A percentile compares a stretch with the other conserved stretches of the same genome.
Evolutionary conservation across 2,113 vertebrate species (phyloP).

Genomic region (Crotalus tigris): DNA sequence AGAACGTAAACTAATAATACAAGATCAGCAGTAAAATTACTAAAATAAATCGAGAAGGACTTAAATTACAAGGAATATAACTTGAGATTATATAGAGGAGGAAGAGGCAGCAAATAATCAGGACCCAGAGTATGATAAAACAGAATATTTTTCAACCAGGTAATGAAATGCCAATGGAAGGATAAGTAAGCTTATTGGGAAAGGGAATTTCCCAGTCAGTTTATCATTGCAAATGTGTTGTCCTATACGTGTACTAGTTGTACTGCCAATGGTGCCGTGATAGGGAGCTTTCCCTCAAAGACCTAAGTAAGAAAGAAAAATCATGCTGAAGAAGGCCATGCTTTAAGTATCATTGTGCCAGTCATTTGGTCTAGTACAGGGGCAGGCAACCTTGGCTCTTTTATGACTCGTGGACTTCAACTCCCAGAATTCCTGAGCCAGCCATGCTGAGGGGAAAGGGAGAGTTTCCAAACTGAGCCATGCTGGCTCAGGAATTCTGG

Average conservation of each 20-base stretch:
- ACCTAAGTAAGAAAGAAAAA: not conserved
- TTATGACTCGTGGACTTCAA: too few relatives aligned
- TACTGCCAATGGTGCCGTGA: not conserved
- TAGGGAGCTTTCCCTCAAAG: not conserved
- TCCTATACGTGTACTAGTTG: not conserved
- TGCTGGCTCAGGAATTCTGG: too few relatives aligned
- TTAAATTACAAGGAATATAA: not conserved
- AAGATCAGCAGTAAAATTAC: not conserved
- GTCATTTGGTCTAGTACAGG: not conserved
- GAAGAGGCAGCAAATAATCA: not conserved
- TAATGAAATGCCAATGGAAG: not conserved
- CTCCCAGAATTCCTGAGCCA: too few relatives aligned
- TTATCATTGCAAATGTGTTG: not conserved
- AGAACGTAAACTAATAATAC: not conserved
- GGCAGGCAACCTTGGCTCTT: too few relatives aligned
- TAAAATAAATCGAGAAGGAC: not conserved
- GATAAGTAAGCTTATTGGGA: not conserved
- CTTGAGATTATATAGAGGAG: not conserved
- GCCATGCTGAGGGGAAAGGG: too few relatives aligned
- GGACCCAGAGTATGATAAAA: not conserved
- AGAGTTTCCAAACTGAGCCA: too few relatives aligned
- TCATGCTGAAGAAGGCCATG: not conserved
- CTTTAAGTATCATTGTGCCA: not conserved
- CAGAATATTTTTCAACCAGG: not conserved
- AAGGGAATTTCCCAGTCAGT: not conserved